Conservation (phyloP, 2,888 invertebrate genomes). For the Nebria brevicollis region DNA sequence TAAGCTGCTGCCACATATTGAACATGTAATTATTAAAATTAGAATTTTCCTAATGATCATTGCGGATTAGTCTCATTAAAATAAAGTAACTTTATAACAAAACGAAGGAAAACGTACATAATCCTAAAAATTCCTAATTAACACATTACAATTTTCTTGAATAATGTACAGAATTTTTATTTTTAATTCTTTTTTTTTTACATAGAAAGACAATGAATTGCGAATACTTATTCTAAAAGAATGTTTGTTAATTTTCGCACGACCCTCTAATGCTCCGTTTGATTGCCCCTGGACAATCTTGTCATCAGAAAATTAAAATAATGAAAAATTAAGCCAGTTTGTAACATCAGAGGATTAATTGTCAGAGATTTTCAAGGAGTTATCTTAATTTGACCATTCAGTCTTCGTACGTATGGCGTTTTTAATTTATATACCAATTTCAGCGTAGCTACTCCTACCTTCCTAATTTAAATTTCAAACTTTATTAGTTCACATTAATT, state of each 20-base stretch:
- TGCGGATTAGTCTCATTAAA: neutral
- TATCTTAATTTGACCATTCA: constrained; percentile 53
- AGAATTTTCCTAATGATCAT: neutral
- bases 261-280: constrained; percentile 33
- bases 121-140: constrained; percentile 18
- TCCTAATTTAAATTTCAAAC: constrained; percentile 43
- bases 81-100: neutral
- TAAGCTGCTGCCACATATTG: neutral
- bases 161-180: constrained; percentile 28
- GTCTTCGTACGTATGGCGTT: constrained; percentile 43
- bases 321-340: constrained; percentile 42
- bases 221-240: constrained; percentile 43
- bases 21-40: neutral
- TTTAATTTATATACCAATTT: constrained; percentile 46
- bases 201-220: constrained; percentile 41
- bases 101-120: neutral
- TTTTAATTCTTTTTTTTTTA: constrained; percentile 16
- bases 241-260: constrained; percentile 43
- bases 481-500: constrained; percentile 45
- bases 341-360: constrained; percentile 55
- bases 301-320: constrained; percentile 47
- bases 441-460: constrained; percentile 20
- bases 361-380: constrained; percentile 56
- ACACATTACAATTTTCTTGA: constrained; percentile 37
- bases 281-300: constrained; percentile 37